phyloP scores from a whole-genome alignment of 2,797 vertebrate genomes.

The Zalophus californianus region DNA sequence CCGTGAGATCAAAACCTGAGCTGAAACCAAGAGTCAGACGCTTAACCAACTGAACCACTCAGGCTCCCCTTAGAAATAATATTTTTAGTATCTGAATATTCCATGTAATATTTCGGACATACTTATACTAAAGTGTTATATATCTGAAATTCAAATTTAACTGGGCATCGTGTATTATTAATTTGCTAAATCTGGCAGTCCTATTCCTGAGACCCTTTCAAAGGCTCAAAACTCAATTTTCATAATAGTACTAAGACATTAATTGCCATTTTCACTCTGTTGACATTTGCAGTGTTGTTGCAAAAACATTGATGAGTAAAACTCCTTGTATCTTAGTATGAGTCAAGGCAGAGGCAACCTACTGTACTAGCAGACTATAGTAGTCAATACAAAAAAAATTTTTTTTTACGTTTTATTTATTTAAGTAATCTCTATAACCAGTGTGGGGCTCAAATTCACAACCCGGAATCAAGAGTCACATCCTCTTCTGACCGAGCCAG shows the following conservation, averaged over 20 bases:
- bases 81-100: constrained; percentile 3
- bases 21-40: not conserved
- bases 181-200: constrained; percentile 3
- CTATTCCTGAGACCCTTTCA: not conserved
- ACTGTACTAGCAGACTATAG: not conserved
- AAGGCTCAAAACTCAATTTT: constrained; percentile 26
- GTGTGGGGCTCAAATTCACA: not conserved
- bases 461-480: not conserved
- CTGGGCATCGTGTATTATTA: not conserved
- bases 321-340: not conserved
- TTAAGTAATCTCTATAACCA: not conserved
- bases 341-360: not conserved
- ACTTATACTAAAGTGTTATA: not conserved
- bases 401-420: not conserved
- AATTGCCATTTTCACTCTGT: constrained; percentile 30
- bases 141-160: constrained; percentile 55
- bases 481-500: not conserved
- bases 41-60: not conserved
- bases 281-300: constrained; percentile 13
- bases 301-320: constrained; percentile 19
- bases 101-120: constrained; percentile 37
- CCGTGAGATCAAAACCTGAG: not conserved
- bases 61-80: not conserved
- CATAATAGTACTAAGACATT: constrained; percentile 40
- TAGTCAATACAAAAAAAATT: not conserved